phyloP scores from a whole-genome alignment of 2,113 vertebrate species.

The Eptesicus fuscus region DNA sequence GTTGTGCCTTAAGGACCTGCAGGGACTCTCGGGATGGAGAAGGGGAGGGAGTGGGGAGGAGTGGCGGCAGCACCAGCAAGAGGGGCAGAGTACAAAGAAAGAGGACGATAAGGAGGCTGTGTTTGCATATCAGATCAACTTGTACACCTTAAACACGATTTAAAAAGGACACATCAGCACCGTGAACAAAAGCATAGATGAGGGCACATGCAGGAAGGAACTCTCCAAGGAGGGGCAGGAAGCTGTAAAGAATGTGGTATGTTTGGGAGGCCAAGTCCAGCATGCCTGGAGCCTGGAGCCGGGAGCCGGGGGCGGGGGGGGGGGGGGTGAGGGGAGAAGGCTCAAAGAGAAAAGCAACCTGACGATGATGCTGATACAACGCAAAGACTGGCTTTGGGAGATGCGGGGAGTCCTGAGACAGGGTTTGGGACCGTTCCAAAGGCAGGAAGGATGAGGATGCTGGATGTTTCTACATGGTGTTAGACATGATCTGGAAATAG shows the following conservation, averaged over 20 bases:
- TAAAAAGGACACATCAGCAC: background rate
- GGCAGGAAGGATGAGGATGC: background rate
- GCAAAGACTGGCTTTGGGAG: background rate
- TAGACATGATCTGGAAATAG: background rate
- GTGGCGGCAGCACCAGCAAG: background rate
- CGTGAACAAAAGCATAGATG: background rate
- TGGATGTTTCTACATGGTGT: background rate
- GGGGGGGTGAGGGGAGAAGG: fast-evolving
- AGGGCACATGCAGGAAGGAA: background rate
- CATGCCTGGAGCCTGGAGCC: background rate
- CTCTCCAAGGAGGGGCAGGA: background rate
- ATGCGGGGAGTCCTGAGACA: background rate
- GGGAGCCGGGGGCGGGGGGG: background rate
- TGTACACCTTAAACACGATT: background rate
- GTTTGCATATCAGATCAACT: background rate
- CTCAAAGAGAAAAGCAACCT: background rate
- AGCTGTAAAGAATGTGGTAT: fast-evolving
- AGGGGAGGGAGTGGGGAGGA: background rate
- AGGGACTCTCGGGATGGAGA: background rate
- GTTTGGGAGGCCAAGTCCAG: background rate
- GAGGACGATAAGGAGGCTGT: background rate
- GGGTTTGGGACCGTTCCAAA: background rate
- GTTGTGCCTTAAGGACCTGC: background rate
- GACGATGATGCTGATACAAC: background rate
- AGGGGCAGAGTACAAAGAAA: background rate